phyloP scores from a whole-genome alignment of 37 sponge, comb jelly and placozoan species.

The Cladorhizidae sp. region DNA sequence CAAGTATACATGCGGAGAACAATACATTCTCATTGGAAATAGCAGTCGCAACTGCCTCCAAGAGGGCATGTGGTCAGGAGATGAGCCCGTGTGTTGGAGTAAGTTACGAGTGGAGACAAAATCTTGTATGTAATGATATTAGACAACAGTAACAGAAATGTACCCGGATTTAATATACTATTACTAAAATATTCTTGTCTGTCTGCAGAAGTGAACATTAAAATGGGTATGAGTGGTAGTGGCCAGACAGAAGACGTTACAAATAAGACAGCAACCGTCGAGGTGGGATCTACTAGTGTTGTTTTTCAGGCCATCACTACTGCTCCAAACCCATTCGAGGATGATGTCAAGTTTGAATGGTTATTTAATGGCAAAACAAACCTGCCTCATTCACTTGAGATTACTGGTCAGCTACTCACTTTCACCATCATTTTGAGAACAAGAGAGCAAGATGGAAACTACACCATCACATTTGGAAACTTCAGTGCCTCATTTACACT shows the following conservation, averaged over 20 bases:
- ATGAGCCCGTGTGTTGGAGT: slow-evolving; percentile 37
- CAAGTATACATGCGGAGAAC: slow-evolving; percentile 14
- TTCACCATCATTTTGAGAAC: slow-evolving; percentile 8
- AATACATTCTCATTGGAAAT: slow-evolving; percentile 18
- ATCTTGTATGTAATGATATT: too few relatives aligned
- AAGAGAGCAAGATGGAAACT: slow-evolving; percentile 24
- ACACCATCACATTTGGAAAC: not conserved
- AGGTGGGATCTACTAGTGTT: not conserved
- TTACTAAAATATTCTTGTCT: not conserved
- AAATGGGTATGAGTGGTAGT: not conserved
- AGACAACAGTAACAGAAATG: not conserved
- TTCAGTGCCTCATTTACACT: slow-evolving; percentile 4
- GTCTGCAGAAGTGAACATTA: not conserved
- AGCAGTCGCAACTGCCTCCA: not conserved
- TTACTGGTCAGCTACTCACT: not conserved
- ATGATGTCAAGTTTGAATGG: not conserved
- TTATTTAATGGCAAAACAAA: not conserved
- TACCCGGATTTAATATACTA: too few relatives aligned
- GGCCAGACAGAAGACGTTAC: slow-evolving; percentile 11
- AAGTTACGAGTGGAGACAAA: slow-evolving; percentile 1
- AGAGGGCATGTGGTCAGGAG: slow-evolving; percentile 21
- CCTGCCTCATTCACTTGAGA: slow-evolving; percentile 4
- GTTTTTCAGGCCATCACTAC: not conserved
- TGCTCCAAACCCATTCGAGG: not conserved
- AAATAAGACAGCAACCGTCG: slow-evolving; percentile 7